These are phyloP conservation scores for Austrolebias charrua DNA, from an alignment of 2,797 vertebrate species.

Conservation along the genomic window DNA sequence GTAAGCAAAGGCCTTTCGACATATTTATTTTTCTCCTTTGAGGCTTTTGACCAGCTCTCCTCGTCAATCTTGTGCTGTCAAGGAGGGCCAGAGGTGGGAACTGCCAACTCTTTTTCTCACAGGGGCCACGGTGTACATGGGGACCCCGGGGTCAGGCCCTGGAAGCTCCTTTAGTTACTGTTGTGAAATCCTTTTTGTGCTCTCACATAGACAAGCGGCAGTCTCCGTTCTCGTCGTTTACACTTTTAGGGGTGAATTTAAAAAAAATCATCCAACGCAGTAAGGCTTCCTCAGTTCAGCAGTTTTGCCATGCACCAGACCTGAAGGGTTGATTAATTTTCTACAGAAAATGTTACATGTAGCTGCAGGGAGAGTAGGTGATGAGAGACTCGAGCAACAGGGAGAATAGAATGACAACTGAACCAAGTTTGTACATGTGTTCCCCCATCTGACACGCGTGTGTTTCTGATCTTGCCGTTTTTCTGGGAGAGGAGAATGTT, in stretches of 20 bases:
- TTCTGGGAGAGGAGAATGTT: conserved; percentile 65
- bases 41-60: conserved; percentile 69
- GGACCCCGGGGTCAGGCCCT: conserved; percentile 70
- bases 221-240: conserved; percentile 3
- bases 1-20: conserved; percentile 55
- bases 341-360: conserved; percentile 45
- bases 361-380: conserved; percentile 19
- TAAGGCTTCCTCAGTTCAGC: too few relatives aligned
- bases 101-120: conserved; percentile 59
- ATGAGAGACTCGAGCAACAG: conserved; percentile 1
- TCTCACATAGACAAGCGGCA: conserved; percentile 21
- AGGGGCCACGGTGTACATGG: conserved; percentile 53
- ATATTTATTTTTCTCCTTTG: conserved; percentile 75
- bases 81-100: conserved; percentile 67
- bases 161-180: conserved; percentile 63
- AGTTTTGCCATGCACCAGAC: not conserved
- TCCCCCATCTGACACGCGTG: conserved; percentile 54
- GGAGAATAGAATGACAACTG: conserved; percentile 55
- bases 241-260: conserved; percentile 7
- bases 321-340: conserved; percentile 36
- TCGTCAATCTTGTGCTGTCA: conserved; percentile 76
- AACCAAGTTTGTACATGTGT: conserved; percentile 65
- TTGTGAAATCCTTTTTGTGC: conserved; percentile 61
- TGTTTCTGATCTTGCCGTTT: conserved; percentile 70
- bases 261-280: conserved; percentile 11